Conservation (phyloP, 2,113 vertebrate genomes). For the Prietella phreatophila region DNA sequence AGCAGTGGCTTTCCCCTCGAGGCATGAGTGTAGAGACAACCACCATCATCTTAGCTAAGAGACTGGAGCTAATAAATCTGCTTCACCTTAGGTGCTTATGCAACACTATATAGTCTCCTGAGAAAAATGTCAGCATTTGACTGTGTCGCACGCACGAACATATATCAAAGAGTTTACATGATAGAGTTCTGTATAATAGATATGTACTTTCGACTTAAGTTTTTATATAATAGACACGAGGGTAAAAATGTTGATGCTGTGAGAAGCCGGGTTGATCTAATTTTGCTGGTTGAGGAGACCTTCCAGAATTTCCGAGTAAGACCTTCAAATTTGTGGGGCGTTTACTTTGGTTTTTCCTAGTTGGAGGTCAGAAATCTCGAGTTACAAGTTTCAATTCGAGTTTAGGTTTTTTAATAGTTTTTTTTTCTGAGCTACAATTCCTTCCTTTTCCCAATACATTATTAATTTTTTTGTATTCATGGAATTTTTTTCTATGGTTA, state of each 20-base stretch:
- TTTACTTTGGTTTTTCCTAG: not conserved
- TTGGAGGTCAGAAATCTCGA: not conserved
- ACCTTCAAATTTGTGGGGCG: not conserved
- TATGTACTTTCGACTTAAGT: not conserved
- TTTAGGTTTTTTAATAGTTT: too few relatives aligned
- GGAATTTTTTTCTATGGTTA: too few relatives aligned
- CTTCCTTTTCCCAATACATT: not conserved
- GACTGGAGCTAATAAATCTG: conserved; percentile 18
- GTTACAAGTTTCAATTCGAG: not conserved
- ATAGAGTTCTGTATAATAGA: not conserved
- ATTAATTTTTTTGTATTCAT: too few relatives aligned
- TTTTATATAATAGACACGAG: not conserved
- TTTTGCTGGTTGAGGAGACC: not conserved
- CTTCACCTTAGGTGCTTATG: conserved; percentile 18
- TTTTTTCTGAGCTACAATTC: too few relatives aligned
- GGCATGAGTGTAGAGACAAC: not conserved
- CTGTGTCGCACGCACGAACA: not conserved
- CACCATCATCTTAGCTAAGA: not conserved
- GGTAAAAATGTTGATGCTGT: not conserved
- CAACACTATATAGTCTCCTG: not conserved
- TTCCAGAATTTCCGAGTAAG: too few relatives aligned
- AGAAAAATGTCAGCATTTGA: conserved; percentile 2
- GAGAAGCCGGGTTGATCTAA: not conserved
- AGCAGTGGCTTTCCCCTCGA: not conserved
- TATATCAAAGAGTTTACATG: not conserved